These are phyloP conservation scores for Linnaemya vulpina DNA, from an alignment of 2,888 invertebrate species.

Conservation along the genomic window DNA sequence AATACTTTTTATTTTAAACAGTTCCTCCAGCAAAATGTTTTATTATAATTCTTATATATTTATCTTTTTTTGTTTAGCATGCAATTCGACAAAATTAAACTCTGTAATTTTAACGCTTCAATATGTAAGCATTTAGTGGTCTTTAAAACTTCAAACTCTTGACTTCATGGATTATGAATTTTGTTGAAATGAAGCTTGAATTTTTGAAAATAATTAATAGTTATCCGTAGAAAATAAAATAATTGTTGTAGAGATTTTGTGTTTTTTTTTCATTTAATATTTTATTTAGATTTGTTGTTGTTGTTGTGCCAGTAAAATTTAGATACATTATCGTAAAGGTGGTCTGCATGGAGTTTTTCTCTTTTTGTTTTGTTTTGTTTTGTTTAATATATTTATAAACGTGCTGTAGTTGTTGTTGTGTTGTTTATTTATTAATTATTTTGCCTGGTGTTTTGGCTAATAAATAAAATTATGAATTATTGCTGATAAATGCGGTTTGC, in stretches of 20 bases:
- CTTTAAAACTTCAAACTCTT: neutral
- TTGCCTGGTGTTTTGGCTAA: constrained; percentile 45
- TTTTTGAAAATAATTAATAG: constrained; percentile 54
- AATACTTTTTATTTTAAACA: constrained; percentile 26
- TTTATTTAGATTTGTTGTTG: neutral
- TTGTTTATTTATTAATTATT: constrained; percentile 55
- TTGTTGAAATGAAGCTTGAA: constrained; percentile 7
- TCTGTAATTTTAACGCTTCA: constrained; percentile 27
- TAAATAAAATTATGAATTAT: constrained; percentile 57
- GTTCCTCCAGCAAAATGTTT: constrained; percentile 9
- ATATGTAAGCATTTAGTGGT: constrained; percentile 7
- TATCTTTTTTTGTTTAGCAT: constrained; percentile 23
- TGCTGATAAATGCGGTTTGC: constrained; percentile 58
- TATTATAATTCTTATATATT: neutral
- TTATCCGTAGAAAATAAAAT: constrained; percentile 8
- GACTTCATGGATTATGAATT: constrained; percentile 13
- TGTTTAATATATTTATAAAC: constrained; percentile 13
- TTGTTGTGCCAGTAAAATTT: constrained; percentile 23
- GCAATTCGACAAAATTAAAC: constrained; percentile 34
- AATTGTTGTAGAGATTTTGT: neutral
- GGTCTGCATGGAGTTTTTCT: constrained; percentile 21
- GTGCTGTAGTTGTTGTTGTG: constrained; percentile 16
- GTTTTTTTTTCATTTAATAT: neutral
- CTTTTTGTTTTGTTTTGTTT: too few relatives aligned
- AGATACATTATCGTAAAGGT: constrained; percentile 48